Conservation (phyloP, 1,140 invertebrate genomes). For the Solenopsis fugax region DNA sequence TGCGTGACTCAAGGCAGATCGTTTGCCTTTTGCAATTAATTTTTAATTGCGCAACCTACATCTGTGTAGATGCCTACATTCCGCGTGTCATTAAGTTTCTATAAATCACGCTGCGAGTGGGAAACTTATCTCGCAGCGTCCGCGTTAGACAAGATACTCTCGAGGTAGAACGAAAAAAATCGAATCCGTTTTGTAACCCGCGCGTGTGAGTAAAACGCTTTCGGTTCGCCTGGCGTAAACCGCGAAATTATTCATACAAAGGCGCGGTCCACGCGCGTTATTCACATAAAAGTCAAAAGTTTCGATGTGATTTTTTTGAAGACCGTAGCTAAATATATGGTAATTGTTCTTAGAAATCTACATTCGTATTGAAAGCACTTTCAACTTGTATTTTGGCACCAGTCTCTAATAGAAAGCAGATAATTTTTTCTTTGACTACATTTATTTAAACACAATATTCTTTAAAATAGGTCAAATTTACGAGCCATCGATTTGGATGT, state of each 20-base stretch:
- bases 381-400: background rate
- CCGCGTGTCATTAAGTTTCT: conserved; percentile 36
- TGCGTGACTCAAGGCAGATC: background rate
- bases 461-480: no score
- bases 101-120: conserved; percentile 22
- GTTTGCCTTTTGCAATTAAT: conserved; percentile 49
- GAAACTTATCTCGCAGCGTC: conserved; percentile 68
- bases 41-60: conserved; percentile 48
- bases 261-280: conserved; percentile 1
- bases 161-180: conserved; percentile 38
- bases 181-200: conserved; percentile 35
- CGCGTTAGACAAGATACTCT: conserved; percentile 68
- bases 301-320: background rate
- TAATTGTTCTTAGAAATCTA: background rate
- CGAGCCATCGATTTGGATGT: no score
- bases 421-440: background rate
- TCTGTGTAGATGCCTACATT: conserved; percentile 35
- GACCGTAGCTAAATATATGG: background rate
- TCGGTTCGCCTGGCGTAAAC: conserved; percentile 18
- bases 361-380: background rate
- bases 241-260: conserved; percentile 31
- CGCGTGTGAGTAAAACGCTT: conserved; percentile 1
- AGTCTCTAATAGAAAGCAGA: background rate
- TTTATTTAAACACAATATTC: no score
- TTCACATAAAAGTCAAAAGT: conserved; percentile 25